Percentiles rank a stretch among this genome's conserved stretches.
Conservation (phyloP, 2,113 vertebrate genomes). For the Nothocercus julius region DNA sequence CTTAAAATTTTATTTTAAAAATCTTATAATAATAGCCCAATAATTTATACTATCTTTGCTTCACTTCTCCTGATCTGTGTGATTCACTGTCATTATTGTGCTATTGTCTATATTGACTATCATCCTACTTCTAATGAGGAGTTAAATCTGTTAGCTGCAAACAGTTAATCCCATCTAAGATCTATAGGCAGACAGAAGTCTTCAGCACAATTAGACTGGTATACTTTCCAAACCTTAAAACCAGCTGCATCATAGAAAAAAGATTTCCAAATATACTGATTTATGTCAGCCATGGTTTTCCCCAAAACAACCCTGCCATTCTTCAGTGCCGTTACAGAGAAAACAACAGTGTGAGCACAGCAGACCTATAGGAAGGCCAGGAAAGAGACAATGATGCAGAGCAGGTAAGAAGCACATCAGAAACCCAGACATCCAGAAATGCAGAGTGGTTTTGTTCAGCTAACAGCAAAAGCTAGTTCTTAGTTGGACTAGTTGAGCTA, state of each 20-base stretch:
- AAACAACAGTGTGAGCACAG: neutral
- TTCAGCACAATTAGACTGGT: neutral
- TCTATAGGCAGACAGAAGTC: neutral
- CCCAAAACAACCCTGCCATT: neutral
- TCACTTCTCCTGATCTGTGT: neutral
- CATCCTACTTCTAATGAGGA: neutral
- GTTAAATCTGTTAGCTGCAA: too few species aligned
- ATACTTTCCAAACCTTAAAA: neutral
- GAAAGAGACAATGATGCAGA: neutral
- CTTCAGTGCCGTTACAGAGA: neutral
- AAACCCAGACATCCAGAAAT: neutral
- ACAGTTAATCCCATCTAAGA: neutral
- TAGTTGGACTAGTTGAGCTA: neutral
- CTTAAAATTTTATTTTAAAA: neutral
- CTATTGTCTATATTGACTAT: too few species aligned
- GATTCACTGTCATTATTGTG: too few species aligned
- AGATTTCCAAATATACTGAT: too few species aligned
- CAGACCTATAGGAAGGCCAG: neutral
- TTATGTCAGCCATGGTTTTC: too few species aligned
- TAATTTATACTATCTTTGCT: neutral
- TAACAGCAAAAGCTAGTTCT: neutral
- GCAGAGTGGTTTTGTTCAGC: neutral
- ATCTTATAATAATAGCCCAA: neutral
- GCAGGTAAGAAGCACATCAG: neutral
- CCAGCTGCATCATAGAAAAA: neutral